Percentiles rank a stretch among this genome's conserved stretches.
Conservation (phyloP, 1,140 invertebrate species). For the Galendromus occidentalis region DNA sequence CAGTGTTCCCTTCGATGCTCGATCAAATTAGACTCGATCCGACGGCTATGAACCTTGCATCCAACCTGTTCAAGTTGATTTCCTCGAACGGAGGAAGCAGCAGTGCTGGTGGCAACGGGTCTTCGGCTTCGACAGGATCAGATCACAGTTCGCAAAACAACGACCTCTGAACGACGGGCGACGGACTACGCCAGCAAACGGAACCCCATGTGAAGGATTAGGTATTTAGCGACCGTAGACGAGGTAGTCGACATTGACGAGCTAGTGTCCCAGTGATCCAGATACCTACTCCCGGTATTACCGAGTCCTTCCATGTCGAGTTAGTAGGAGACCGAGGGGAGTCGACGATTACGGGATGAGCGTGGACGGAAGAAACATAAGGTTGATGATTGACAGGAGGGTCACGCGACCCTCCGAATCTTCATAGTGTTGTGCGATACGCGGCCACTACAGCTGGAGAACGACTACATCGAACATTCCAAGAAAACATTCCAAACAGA, state of each 20-base stretch:
- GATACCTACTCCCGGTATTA: neutral
- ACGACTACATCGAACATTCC: too few species aligned
- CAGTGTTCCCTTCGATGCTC: neutral
- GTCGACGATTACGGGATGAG: too few species aligned
- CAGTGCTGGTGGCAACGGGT: neutral
- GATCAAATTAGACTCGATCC: neutral
- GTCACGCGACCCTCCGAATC: too few species aligned
- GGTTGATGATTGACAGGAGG: too few species aligned
- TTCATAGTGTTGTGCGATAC: too few species aligned
- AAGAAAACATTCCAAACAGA: too few species aligned
- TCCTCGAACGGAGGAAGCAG: neutral
- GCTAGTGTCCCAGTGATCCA: neutral
- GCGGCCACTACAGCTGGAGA: too few species aligned
- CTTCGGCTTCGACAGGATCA: neutral
- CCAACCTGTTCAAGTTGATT: constrained; percentile 4
- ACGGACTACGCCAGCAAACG: neutral
- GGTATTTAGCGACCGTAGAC: neutral
- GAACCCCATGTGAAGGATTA: neutral
- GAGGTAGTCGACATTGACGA: neutral
- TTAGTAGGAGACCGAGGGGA: too few species aligned
- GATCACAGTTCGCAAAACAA: constrained; percentile 10
- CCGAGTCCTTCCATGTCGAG: neutral
- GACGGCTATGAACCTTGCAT: neutral
- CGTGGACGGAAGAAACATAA: too few species aligned
- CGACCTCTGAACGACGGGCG: neutral